These are phyloP conservation scores for Maconellicoccus hirsutus DNA, from an alignment of 1,140 invertebrate species.

Conservation along the genomic window DNA sequence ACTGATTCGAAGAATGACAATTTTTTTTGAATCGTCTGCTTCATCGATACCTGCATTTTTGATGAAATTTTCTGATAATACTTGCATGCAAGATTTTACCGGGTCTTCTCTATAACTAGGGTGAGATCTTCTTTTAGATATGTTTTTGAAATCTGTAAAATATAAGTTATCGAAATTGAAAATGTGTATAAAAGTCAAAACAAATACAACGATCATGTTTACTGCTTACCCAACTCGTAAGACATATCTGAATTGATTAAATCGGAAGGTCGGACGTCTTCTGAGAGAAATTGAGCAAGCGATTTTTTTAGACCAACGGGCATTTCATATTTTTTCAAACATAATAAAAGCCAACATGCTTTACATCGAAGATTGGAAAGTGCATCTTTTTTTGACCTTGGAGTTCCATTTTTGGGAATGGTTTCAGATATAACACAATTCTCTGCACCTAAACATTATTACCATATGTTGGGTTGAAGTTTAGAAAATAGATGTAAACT, in stretches of 20 bases:
- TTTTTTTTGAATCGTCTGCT: background rate
- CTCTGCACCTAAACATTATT: background rate
- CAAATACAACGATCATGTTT: background rate
- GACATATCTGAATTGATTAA: background rate
- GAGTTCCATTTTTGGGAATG: background rate
- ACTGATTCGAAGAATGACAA: constrained; percentile 15
- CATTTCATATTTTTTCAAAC: constrained; percentile 63
- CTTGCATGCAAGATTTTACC: background rate
- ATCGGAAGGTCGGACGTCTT: constrained; percentile 41
- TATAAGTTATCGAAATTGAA: background rate
- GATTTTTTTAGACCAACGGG: constrained; percentile 33
- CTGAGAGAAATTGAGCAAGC: constrained; percentile 34
- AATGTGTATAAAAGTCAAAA: background rate
- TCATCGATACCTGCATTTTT: background rate
- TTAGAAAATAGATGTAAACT: too few species aligned
- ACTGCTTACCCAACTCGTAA: background rate
- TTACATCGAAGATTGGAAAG: constrained; percentile 45
- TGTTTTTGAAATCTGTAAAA: background rate
- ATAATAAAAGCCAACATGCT: constrained; percentile 75
- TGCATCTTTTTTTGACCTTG: constrained; percentile 8
- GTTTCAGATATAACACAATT: constrained; percentile 5
- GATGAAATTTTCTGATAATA: background rate
- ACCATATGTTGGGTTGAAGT: too few species aligned
- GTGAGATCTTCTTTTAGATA: constrained; percentile 1
- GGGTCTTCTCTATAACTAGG: background rate